Conservation (phyloP, 2,113 vertebrate species). For the Hemicordylus capensis region DNA sequence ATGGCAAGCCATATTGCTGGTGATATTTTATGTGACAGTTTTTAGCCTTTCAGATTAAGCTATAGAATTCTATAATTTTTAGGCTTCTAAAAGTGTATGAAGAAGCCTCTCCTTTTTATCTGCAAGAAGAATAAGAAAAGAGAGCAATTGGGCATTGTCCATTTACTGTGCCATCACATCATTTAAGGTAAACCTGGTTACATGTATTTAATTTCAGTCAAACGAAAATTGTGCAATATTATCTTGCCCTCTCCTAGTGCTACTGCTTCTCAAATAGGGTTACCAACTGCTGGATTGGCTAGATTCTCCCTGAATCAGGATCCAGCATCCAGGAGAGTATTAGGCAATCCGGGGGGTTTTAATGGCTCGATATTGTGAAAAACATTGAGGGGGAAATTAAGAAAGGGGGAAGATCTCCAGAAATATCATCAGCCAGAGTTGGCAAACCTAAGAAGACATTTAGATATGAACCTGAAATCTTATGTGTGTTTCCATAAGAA, state of each 20-base stretch:
- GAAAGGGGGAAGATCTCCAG: no score
- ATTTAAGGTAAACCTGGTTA: conserved; percentile 18
- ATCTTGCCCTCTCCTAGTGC: neutral
- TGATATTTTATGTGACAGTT: conserved; percentile 33
- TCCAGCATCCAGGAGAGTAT: no score
- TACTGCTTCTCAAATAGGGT: neutral
- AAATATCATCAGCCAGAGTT: no score
- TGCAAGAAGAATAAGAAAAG: neutral
- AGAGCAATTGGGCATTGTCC: neutral
- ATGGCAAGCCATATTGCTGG: conserved; percentile 5
- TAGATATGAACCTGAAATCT: neutral
- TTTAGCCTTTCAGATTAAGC: neutral
- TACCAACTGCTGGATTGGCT: no score
- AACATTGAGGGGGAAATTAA: no score
- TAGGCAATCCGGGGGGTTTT: no score
- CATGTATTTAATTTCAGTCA: conserved; percentile 7
- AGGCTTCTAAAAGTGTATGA: neutral
- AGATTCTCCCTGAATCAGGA: no score
- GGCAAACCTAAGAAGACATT: no score
- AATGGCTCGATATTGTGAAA: no score
- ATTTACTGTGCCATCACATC: neutral
- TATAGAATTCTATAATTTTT: neutral
- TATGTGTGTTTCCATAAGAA: neutral
- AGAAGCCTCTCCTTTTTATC: neutral
- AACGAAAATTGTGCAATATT: neutral